A percentile compares a stretch with the other conserved stretches of the same genome.
Evolutionary conservation across 2,797 vertebrate species (phyloP).

Genomic region (Muraenolepis orangiensis): DNA sequence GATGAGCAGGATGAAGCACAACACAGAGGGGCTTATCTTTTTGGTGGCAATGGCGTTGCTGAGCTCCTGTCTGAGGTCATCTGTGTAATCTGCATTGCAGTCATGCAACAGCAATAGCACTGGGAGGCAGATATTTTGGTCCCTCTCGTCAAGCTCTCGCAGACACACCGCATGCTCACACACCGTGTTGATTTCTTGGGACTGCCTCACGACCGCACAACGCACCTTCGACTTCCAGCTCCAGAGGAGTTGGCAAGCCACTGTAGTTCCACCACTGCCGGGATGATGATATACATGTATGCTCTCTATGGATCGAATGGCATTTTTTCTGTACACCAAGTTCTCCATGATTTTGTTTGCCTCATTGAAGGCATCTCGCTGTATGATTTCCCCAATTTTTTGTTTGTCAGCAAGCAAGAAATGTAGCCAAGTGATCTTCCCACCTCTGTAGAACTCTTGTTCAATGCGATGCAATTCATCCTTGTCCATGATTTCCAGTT

Average conservation of each 20-base stretch:
- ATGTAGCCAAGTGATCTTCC: constrained; percentile 44
- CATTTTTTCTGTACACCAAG: constrained; percentile 10
- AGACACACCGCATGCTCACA: constrained; percentile 57
- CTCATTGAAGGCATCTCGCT: constrained; percentile 45
- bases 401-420: constrained; percentile 46
- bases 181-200: constrained; percentile 45
- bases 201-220: constrained; percentile 66
- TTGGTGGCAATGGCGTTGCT: constrained; percentile 43
- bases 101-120: constrained; percentile 70
- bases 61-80: constrained; percentile 53
- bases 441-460: constrained; percentile 65
- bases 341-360: constrained; percentile 43
- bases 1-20: constrained; percentile 69
- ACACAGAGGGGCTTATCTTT: constrained; percentile 42
- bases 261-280: constrained; percentile 75
- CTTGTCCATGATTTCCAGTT: constrained; percentile 37
- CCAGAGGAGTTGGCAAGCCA: constrained; percentile 72
- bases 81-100: constrained; percentile 59
- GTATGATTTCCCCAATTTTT: constrained; percentile 5
- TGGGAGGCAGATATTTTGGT: constrained; percentile 55
- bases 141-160: constrained; percentile 62
- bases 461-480: constrained; percentile 48
- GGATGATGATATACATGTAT: constrained; percentile 73
- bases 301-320: constrained; percentile 50
- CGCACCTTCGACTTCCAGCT: constrained; percentile 57